These are phyloP conservation scores for Lutjanus campechanus DNA, from an alignment of 2,797 vertebrate genomes.

Conservation along the genomic window DNA sequence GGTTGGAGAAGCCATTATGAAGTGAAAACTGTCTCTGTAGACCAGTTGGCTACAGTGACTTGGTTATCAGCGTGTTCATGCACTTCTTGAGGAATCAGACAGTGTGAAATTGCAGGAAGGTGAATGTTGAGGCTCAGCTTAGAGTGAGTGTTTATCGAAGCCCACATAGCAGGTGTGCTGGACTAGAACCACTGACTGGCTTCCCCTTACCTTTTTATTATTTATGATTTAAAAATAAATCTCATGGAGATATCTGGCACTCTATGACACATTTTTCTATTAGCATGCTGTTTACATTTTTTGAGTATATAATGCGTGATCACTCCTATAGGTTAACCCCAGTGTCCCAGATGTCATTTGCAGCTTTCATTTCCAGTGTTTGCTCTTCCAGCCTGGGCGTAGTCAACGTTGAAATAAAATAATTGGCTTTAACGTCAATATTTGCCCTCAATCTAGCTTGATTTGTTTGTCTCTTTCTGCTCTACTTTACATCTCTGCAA, in stretches of 20 bases:
- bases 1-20: conserved; percentile 55
- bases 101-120: conserved; percentile 82
- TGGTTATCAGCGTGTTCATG: conserved; percentile 78
- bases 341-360: conserved; percentile 51
- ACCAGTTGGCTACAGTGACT: conserved; percentile 61
- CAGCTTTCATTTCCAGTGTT: conserved; percentile 47
- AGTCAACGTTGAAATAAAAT: conserved; percentile 41
- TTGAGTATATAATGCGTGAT: background rate
- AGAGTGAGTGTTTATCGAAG: conserved; percentile 59
- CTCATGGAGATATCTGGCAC: background rate
- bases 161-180: conserved; percentile 49
- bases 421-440: conserved; percentile 51
- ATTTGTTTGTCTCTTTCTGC: conserved; percentile 29
- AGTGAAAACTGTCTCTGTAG: conserved; percentile 61
- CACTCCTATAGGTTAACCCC: background rate
- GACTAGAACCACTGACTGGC: conserved; percentile 47
- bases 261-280: conserved; percentile 22
- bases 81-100: conserved; percentile 74
- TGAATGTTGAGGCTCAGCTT: conserved; percentile 65
- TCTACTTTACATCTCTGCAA: conserved; percentile 21
- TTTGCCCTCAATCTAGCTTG: conserved; percentile 37
- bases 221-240: conserved; percentile 53
- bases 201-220: conserved; percentile 51
- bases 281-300: conserved; percentile 22
- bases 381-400: conserved; percentile 24